Evolutionary conservation across 2,113 vertebrate genomes (phyloP).

Genomic region (Caloenas nicobarica): DNA sequence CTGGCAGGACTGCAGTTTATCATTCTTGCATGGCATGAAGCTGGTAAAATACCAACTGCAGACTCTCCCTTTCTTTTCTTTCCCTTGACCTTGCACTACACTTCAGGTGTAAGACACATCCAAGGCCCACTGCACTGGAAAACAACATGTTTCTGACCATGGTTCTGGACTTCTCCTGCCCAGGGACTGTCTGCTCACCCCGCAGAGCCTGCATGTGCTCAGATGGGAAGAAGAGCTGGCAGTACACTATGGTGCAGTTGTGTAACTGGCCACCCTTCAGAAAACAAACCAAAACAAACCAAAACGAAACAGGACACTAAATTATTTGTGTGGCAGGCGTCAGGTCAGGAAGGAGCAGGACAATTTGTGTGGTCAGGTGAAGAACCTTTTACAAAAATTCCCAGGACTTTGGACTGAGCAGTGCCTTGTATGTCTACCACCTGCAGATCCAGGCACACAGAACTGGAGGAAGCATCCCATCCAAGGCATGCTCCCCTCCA

Average conservation of each 20-base stretch:
- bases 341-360: neutral
- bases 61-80: neutral
- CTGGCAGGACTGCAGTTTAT: conserved; percentile 21
- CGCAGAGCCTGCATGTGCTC: neutral
- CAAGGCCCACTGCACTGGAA: neutral
- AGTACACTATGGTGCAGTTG: neutral
- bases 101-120: neutral
- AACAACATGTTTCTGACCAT: neutral
- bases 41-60: neutral
- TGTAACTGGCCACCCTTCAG: neutral
- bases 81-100: neutral
- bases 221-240: neutral
- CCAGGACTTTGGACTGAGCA: neutral
- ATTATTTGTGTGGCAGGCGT: neutral
- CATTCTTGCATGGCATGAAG: neutral
- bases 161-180: neutral
- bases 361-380: neutral
- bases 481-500: neutral
- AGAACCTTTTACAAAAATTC: neutral
- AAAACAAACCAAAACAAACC: neutral
- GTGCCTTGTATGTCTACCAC: neutral
- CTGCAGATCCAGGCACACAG: neutral
- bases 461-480: neutral
- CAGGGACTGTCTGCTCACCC: neutral
- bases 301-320: neutral